These are phyloP conservation scores for Leptodactylus fuscus DNA, from an alignment of 2,113 vertebrate species.

Conservation along the genomic window DNA sequence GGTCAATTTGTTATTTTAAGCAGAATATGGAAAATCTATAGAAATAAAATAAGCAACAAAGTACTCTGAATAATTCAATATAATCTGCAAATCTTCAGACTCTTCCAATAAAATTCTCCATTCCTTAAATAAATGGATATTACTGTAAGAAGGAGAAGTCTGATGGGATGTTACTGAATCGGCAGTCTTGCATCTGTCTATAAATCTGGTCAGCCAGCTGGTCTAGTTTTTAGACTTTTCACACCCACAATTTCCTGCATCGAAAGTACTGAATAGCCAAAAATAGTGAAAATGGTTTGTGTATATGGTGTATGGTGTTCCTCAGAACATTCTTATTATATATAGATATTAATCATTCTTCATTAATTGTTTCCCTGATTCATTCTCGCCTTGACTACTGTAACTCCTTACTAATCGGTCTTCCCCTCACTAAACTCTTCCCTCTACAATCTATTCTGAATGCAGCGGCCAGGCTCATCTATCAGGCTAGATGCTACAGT, in stretches of 20 bases:
- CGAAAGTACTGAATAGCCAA: neutral
- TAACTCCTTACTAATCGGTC: too few relatives aligned
- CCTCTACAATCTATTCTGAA: too few relatives aligned
- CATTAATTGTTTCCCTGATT: too few relatives aligned
- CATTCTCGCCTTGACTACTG: too few relatives aligned
- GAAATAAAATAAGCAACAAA: neutral
- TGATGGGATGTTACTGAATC: conserved; percentile 12
- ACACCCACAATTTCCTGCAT: neutral
- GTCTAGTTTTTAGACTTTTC: neutral
- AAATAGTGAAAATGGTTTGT: neutral
- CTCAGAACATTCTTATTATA: neutral
- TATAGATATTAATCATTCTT: neutral
- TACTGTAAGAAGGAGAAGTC: neutral
- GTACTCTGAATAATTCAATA: neutral
- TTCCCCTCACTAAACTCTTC: too few relatives aligned
- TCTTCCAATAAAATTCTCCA: neutral
- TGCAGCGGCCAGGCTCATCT: too few relatives aligned
- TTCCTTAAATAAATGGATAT: conserved; percentile 15
- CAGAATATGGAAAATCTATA: neutral
- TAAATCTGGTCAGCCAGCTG: conserved; percentile 47
- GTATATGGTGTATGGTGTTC: neutral
- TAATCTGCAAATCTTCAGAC: neutral
- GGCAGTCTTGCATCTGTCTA: conserved; percentile 25
- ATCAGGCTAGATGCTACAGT: too few relatives aligned
- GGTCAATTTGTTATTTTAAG: too few relatives aligned